A percentile compares a stretch with the other conserved stretches of the same genome.
These are phyloP conservation scores for Arctia plantaginis DNA, from an alignment of 2,888 invertebrate species.

Conservation along the genomic window DNA sequence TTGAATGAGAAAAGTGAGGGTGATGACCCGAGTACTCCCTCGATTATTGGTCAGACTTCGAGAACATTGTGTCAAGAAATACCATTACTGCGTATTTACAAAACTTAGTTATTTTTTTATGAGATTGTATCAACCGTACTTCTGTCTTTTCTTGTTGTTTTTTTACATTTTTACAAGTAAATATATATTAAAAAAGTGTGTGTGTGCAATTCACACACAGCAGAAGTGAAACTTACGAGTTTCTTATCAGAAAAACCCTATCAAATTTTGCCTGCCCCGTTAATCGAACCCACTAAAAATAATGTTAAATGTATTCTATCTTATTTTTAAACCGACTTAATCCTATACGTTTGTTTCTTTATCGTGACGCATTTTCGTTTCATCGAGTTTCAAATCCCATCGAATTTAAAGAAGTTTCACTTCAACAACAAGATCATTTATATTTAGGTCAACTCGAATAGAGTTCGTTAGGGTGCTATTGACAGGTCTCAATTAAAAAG, in stretches of 20 bases:
- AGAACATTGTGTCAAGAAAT: neutral
- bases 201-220: no score
- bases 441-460: neutral
- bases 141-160: neutral
- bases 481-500: neutral
- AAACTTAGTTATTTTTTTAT: neutral
- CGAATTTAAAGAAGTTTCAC: no score
- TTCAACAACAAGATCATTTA: neutral
- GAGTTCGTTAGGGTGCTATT: neutral
- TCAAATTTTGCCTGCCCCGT: no score
- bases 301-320: no score
- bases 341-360: no score
- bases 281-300: no score
- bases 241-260: no score
- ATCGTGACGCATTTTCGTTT: no score
- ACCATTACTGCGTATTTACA: neutral
- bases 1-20: neutral
- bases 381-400: neutral
- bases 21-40: neutral
- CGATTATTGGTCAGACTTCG: neutral
- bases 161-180: neutral
- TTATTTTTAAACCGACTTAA: no score
- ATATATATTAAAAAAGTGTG: neutral
- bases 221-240: no score
- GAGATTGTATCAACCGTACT: neutral